A percentile compares a stretch with the other conserved stretches of the same genome.
Evolutionary conservation across 2,888 invertebrate species (phyloP).

Genomic region (Machimus atricapillus): DNA sequence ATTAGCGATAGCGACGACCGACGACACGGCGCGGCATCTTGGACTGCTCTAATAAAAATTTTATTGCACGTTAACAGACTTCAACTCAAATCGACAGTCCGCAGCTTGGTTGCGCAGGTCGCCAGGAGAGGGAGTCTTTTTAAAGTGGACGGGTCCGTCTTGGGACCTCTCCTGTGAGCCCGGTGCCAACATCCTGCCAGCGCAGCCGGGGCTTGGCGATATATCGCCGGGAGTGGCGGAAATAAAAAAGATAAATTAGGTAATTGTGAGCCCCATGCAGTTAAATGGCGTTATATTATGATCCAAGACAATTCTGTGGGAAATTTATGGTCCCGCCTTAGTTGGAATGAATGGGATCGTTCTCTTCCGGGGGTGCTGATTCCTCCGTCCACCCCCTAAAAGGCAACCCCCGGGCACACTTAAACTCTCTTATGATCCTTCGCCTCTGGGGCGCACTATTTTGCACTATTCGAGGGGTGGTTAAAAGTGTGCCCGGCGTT

Average conservation of each 20-base stretch:
- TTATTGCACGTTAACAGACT: slow-evolving; percentile 19
- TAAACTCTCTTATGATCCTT: not conserved
- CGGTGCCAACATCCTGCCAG: slow-evolving; percentile 47
- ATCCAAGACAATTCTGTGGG: slow-evolving; percentile 48
- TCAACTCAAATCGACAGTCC: not conserved
- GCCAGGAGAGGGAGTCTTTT: not conserved
- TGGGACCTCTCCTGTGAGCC: slow-evolving; percentile 43
- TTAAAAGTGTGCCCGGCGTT: not conserved
- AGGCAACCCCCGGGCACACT: not conserved
- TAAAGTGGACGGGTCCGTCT: not conserved
- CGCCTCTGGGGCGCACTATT: not conserved
- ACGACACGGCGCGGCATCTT: not conserved
- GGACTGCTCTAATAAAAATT: slow-evolving; percentile 32
- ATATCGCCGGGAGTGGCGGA: slow-evolving; percentile 23
- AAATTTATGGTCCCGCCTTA: slow-evolving; percentile 42
- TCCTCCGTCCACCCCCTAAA: not conserved
- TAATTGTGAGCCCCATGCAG: slow-evolving; percentile 54
- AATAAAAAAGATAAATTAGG: slow-evolving; percentile 53
- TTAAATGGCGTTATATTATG: slow-evolving; percentile 53
- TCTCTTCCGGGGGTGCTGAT: slow-evolving; percentile 14
- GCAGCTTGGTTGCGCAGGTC: not conserved
- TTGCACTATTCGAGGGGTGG: not conserved
- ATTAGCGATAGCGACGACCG: not conserved
- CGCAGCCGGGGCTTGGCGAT: not conserved
- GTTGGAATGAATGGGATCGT: slow-evolving; percentile 43